A percentile compares a stretch with the other conserved stretches of the same genome.
These are phyloP conservation scores for Nemapogon koenigi DNA, from an alignment of 2,888 invertebrate species.

Conservation along the genomic window DNA sequence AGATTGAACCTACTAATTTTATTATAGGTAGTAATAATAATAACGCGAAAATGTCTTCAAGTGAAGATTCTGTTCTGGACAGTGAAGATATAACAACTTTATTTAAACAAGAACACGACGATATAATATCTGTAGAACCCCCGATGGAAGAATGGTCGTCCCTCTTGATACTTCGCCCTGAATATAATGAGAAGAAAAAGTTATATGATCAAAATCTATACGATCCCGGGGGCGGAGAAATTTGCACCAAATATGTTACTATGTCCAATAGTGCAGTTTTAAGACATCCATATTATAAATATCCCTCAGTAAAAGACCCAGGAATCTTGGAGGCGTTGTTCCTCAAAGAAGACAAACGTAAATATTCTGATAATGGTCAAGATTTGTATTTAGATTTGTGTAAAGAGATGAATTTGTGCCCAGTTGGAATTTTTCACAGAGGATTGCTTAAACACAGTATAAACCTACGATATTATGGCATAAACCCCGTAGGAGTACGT, in stretches of 20 bases:
- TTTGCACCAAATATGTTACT: slow-evolving; percentile 34
- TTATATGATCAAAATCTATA: slow-evolving; percentile 27
- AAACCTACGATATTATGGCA: slow-evolving; percentile 38
- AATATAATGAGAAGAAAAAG: slow-evolving; percentile 25
- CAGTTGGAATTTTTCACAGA: slow-evolving; percentile 29
- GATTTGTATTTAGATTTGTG: slow-evolving; percentile 35
- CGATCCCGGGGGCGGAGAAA: slow-evolving; percentile 33
- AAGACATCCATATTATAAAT: slow-evolving; percentile 35
- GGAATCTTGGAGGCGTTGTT: slow-evolving; percentile 35
- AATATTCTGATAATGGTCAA: slow-evolving; percentile 39
- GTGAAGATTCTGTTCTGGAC: neutral
- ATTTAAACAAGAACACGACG: slow-evolving; percentile 14
- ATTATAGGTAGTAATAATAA: no score
- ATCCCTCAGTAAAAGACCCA: slow-evolving; percentile 40
- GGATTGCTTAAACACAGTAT: slow-evolving; percentile 28
- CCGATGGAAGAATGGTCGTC: slow-evolving; percentile 45
- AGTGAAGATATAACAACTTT: neutral
- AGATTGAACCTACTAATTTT: no score
- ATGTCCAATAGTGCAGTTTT: slow-evolving; percentile 35
- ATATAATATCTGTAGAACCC: slow-evolving; percentile 33
- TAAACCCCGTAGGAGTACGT: slow-evolving; percentile 32
- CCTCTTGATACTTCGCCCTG: slow-evolving; percentile 21
- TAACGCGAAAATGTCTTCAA: slow-evolving; percentile 7
- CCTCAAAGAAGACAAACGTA: slow-evolving; percentile 21
- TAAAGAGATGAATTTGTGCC: slow-evolving; percentile 32